These are phyloP conservation scores for Dynastes grantii DNA, from an alignment of 2,888 invertebrate species.

Conservation along the genomic window DNA sequence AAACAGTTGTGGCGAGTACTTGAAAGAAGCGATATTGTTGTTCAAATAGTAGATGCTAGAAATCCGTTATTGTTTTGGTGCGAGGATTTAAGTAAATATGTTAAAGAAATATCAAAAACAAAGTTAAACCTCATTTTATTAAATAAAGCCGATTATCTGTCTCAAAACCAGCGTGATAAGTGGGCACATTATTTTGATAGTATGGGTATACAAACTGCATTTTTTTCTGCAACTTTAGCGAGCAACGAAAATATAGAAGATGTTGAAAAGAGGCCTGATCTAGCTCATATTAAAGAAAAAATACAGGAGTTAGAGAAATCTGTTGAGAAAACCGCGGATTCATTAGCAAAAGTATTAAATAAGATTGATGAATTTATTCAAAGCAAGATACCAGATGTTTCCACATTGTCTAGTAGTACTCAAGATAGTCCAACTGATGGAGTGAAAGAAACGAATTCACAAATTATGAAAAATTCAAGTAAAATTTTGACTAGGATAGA, in stretches of 20 bases:
- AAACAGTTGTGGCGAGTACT: constrained; percentile 98
- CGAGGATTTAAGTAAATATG: constrained; percentile 91
- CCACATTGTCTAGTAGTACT: constrained; percentile 21
- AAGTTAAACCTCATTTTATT: constrained; percentile 89
- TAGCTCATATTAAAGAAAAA: constrained; percentile 72
- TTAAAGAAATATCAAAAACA: constrained; percentile 80
- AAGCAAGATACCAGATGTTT: constrained; percentile 49
- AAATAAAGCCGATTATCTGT: constrained; percentile 97
- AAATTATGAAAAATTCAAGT: constrained; percentile 70
- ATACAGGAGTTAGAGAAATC: constrained; percentile 73
- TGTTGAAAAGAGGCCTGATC: constrained; percentile 56
- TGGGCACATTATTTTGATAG: constrained; percentile 92
- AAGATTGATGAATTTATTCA: constrained; percentile 68
- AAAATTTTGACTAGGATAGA: constrained; percentile 79
- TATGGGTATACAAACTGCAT: constrained; percentile 82
- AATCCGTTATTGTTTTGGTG: constrained; percentile 92
- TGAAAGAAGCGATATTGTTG: constrained; percentile 94
- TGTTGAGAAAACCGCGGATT: constrained; percentile 74
- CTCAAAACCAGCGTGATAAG: constrained; percentile 81
- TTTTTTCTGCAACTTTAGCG: constrained; percentile 89
- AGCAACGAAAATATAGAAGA: constrained; percentile 66
- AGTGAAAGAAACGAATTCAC: neutral
- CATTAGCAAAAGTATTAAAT: constrained; percentile 73
- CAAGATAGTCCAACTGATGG: neutral
- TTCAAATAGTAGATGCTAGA: constrained; percentile 96